Percentiles rank a stretch among this genome's conserved stretches.
phyloP scores from a whole-genome alignment of 2,113 vertebrate genomes.

The Indicator indicator region DNA sequence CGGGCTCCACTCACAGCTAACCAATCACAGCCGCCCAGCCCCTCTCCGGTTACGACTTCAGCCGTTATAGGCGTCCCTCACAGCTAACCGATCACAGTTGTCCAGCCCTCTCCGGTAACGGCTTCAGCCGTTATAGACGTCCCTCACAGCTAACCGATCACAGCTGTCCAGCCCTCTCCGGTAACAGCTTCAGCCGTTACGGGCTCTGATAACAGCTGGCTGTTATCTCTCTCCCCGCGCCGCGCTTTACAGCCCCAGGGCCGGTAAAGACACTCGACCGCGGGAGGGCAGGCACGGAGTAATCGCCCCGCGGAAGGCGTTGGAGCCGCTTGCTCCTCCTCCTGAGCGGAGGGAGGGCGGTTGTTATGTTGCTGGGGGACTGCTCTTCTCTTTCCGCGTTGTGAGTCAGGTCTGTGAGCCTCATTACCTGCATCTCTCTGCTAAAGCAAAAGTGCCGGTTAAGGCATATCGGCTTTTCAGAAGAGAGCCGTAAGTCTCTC shows the following conservation, averaged over 20 bases:
- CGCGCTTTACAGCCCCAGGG: fast-evolving
- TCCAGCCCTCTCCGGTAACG: too few species aligned
- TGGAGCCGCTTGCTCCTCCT: fast-evolving
- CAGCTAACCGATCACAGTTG: not conserved
- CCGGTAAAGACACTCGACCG: fast-evolving
- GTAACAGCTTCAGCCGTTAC: too few species aligned
- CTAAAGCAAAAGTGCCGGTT: fast-evolving
- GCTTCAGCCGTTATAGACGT: too few species aligned
- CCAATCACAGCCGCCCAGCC: not conserved
- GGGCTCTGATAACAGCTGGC: too few species aligned
- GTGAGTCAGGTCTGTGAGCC: not conserved
- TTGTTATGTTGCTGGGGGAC: fast-evolving
- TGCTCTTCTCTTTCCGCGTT: fast-evolving
- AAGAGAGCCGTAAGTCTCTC: not conserved
- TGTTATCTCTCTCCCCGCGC: too few species aligned
- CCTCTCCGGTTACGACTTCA: too few species aligned
- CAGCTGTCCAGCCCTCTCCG: not conserved
- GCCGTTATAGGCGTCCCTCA: too few species aligned
- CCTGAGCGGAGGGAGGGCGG: fast-evolving
- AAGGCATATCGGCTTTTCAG: not conserved
- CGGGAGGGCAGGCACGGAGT: not conserved
- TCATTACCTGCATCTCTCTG: fast-evolving
- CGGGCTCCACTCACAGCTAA: not conserved
- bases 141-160: not conserved
- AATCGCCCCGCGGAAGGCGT: fast-evolving